Conservation (phyloP, 2,113 vertebrate genomes). For the Thymallus thymallus region DNA sequence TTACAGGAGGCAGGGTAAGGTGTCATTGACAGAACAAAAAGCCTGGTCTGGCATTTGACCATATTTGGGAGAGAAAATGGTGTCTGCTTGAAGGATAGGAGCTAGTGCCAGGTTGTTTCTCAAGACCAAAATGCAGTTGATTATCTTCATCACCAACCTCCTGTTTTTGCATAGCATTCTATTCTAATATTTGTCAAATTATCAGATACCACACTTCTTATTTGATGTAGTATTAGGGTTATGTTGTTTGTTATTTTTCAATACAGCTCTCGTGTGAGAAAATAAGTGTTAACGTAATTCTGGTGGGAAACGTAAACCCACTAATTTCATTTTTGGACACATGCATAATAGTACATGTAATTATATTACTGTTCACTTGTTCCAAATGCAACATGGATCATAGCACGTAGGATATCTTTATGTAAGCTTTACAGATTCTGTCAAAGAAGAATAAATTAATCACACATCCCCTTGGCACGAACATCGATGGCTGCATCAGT, state of each 20-base stretch:
- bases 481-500: background rate
- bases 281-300: slow-evolving; percentile 2
- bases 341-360: background rate
- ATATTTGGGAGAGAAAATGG: slow-evolving; percentile 11
- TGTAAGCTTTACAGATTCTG: background rate
- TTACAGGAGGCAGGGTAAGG: slow-evolving; percentile 29
- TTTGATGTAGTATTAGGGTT: background rate
- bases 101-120: background rate
- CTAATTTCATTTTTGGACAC: background rate
- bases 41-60: background rate
- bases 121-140: background rate
- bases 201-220: background rate
- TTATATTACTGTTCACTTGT: background rate
- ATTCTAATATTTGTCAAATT: background rate
- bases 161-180: background rate
- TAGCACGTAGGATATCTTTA: background rate
- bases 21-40: slow-evolving; percentile 42
- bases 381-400: background rate
- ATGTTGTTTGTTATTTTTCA: background rate
- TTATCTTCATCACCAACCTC: background rate
- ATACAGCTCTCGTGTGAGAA: background rate
- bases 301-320: slow-evolving; percentile 16
- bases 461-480: background rate
- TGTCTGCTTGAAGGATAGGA: slow-evolving; percentile 10
- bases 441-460: background rate